Evolutionary conservation across 1,140 invertebrate genomes (phyloP), one percentile per base, ranked within the genome.

Genomic region (Zaprionus tsacasi): DNA sequence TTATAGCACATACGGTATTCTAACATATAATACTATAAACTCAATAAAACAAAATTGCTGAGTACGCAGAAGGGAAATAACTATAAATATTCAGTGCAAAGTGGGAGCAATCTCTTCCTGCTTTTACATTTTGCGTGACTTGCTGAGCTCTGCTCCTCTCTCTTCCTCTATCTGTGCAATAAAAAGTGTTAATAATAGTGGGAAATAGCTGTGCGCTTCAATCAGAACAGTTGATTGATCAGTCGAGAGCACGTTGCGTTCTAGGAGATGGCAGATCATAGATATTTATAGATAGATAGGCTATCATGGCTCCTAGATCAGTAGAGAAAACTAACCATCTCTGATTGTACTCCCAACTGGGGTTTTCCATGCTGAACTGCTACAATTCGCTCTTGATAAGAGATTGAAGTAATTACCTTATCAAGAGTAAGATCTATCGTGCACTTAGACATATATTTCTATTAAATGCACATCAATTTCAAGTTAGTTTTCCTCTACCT

Each of bases 71-170:
- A 35, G 38, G 13, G 54, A 70, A 52, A 38, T 36, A 71, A 36
- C 25, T 54, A 48, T 38, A 43, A 59, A 67, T 57, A 59, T 67
- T 38, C 38, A 67, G 48, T 68, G 25, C n/a, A 66, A 64, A 54
- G 54, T 55, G 50, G 48, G 50, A 43, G 70, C 63, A 67, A 61
- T 59, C 63, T 52, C 63, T 86, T 86, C 75, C 78, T 78, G 57
- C 70, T 81, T 86, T 81, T 79, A 13, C 65, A 76, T 72, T 67
- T 82, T 55, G 65, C 69, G 57, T 78, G 70, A 6, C 21, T 43
- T 25, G 60, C 59, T 27, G 15, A 57, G 52, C 50, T 66, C 33
- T 61, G 66, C 52, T 72, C 61, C 43, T 12, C 10, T 11, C 63
- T 64, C 4, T 25, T n/a, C 15, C 38, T 43, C 13, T 43, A 55